Evolutionary conservation across 2,888 invertebrate genomes (phyloP), one percentile per base, ranked within the genome.

Genomic region (Dasypogon diadema): DNA sequence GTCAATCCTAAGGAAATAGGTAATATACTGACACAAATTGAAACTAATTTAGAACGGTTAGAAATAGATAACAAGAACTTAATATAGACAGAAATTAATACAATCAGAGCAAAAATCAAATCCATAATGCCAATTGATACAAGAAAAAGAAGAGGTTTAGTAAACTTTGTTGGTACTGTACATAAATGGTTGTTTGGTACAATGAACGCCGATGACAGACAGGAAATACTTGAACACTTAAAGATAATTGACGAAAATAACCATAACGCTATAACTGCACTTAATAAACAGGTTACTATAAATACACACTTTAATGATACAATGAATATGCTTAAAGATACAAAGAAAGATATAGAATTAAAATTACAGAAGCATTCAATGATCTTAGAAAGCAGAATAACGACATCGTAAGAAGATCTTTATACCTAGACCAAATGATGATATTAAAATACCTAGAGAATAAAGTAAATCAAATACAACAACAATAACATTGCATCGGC

Each of bases 251-350:
- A 58, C 65, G 18, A 77, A 74, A 78, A 77, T 75, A 75, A 54
- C 73, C 78, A 76, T 16, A 78, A 78, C 37, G 54, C 77, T 51
- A 78, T 78, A 48, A 37, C 37, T 12, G 42, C 72, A 48, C 37
- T 76, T 16, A 78, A 78, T 58, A 10, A 76, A 63, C 78, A 77
- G 55, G 75, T 77, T 16, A 60, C 56, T 74, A 76, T 78, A 4
- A 78, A 78, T 34, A 74, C 56, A 18, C 73, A 76, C 34, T 77
- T 77, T 37, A 77, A 76, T 58, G 70, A 77, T 54, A 68, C 77
- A 10, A 78, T 78, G 76, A 51, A 74, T 48, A 46, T 72, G 26
- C 55, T 78, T n/a, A 73, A 76, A 72, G 51, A 16, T 54, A 68
- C 63, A 37, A 37, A 74, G n/a, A 21, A 70, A 60, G 74, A 10